phyloP scores from a whole-genome alignment of 2,797 vertebrate genomes.

The Eleutherodactylus coqui region DNA sequence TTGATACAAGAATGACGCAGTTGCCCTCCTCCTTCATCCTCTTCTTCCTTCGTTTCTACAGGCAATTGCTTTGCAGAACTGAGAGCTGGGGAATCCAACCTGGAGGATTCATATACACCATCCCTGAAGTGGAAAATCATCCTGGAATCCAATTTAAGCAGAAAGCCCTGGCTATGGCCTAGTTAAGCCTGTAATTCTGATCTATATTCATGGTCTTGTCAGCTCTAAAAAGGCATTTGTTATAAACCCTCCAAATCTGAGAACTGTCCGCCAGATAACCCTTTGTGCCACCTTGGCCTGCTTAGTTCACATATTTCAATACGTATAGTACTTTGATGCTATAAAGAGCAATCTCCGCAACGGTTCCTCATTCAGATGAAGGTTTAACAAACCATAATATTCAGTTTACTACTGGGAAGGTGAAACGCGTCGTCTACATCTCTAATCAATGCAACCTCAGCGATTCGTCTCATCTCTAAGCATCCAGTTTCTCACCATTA shows the following conservation, averaged over 20 bases:
- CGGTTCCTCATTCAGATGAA: constrained; percentile 26
- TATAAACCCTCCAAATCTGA: constrained; percentile 19
- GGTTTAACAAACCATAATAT: constrained; percentile 59
- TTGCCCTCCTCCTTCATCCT: background rate
- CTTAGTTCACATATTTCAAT: constrained; percentile 9
- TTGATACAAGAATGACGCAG: constrained; percentile 23
- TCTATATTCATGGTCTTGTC: constrained; percentile 53
- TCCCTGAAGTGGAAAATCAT: constrained; percentile 43
- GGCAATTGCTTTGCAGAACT: constrained; percentile 37
- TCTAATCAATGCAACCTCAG: constrained; percentile 65
- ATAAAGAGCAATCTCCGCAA: constrained; percentile 5
- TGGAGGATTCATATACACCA: constrained; percentile 27
- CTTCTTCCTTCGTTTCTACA: constrained; percentile 26
- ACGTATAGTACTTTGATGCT: constrained; percentile 2
- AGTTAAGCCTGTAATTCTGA: constrained; percentile 45
- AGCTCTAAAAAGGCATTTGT: constrained; percentile 25
- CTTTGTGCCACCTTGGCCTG: background rate
- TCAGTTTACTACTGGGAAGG: constrained; percentile 56
- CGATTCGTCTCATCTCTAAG: constrained; percentile 59
- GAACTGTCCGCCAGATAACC: constrained; percentile 5
- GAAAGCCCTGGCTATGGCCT: constrained; percentile 21
- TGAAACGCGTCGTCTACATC: constrained; percentile 57
- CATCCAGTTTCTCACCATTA: constrained; percentile 68
- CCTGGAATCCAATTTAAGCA: constrained; percentile 51
- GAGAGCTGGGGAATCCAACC: constrained; percentile 32